Evolutionary conservation across 2,797 vertebrate species (phyloP), one percentile per base, ranked within the genome.

Genomic region (Acrocephalus scirpaceus): DNA sequence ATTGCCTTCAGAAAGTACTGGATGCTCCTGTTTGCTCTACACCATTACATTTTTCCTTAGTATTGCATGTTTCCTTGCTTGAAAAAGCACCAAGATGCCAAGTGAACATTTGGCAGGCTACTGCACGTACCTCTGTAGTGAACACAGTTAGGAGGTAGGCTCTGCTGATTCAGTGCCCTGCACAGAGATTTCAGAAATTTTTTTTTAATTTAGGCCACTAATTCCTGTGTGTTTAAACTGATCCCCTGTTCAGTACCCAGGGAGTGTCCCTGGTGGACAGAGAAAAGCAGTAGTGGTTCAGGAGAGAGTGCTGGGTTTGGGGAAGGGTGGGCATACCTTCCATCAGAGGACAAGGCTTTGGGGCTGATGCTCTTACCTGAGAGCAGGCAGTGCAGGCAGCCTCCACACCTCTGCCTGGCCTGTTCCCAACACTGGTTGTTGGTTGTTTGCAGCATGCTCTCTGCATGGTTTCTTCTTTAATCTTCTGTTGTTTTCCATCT

Each of bases 401-500:
- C 50, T 50, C 51, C 76, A 16, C 34, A 3, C 19, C 61, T 42
- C 86, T 32, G 15, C 32, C 77, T 71, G 78, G 67, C 57, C 44
- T 53, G 32, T 11, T 50, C 58, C 76, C 51, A 64, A 0, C 40
- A 11, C 56, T 2, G 1, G 4, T 2, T 74, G 54, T 32, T 71
- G 11, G 21, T 29, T 79, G 60, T 76, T 90, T 60, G 83, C 60
- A 64, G 70, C 34, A 6, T 48, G 25, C 60, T 79, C 82, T 69
- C 70, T 76, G 6, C 40, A 7, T 10, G 34, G 45, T 62, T 80
- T 4, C 53, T 77, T 83, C 88, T 90, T 81, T 86, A 34, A 84
- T 90, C 60, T 70, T 75, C 70, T 44, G 19, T 58, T 87, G 66
- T 23, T 80, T 86, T 91, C 85, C 45, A 53, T 95, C 64, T 86